phyloP scores from a whole-genome alignment of 2,113 vertebrate species.

The Microcebus griseorufus region DNA sequence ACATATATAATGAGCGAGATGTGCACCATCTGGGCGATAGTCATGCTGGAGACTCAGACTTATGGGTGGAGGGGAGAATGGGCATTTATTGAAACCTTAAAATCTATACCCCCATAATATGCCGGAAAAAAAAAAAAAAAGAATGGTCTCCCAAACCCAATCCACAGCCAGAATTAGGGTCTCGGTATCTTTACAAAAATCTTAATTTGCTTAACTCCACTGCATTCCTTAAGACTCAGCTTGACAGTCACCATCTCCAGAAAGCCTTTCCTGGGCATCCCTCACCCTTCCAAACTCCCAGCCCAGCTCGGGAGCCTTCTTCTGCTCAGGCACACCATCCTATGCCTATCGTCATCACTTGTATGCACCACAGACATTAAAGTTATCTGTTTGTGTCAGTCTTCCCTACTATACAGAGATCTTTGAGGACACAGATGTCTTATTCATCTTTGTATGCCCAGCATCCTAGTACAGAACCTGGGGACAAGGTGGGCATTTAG shows the following conservation, averaged over 20 bases:
- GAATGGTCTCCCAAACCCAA: neutral
- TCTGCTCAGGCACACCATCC: rapidly evolving
- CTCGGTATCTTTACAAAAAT: neutral
- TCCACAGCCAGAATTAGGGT: neutral
- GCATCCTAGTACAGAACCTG: neutral
- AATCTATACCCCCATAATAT: no score
- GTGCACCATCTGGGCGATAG: no score
- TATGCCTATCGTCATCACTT: neutral
- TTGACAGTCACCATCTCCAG: neutral
- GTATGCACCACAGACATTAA: neutral
- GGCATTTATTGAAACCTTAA: no score
- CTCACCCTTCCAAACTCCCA: neutral
- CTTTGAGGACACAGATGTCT: neutral
- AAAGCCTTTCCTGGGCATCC: neutral
- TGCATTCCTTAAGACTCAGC: neutral
- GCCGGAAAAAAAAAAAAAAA: no score
- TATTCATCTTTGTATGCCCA: neutral
- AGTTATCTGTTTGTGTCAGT: neutral
- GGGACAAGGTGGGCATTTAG: neutral
- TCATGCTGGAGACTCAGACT: no score
- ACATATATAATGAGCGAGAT: no score
- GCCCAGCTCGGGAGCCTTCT: neutral
- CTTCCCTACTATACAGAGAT: neutral
- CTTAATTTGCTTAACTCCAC: neutral
- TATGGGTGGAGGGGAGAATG: no score